A percentile compares a stretch with the other conserved stretches of the same genome.
These are phyloP conservation scores for Pristionchus exspectatus DNA, from an alignment of 2,888 invertebrate species.

Conservation along the genomic window DNA sequence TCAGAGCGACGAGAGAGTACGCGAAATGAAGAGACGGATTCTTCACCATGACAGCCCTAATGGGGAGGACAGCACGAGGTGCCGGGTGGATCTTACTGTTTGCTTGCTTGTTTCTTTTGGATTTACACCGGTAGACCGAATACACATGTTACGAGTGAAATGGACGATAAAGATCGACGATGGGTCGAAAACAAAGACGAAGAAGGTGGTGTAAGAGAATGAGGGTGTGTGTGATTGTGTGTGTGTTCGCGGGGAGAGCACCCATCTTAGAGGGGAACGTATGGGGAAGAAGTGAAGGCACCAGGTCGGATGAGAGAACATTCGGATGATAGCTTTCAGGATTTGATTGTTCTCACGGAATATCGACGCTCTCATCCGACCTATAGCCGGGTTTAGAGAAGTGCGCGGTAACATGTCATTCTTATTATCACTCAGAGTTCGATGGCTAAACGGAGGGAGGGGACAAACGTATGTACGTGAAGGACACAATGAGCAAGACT, in stretches of 20 bases:
- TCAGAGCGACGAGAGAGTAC: too few relatives aligned
- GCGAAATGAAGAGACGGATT: too few relatives aligned
- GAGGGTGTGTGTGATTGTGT: slow-evolving; percentile 13
- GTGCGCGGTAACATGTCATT: not conserved
- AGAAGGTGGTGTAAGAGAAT: not conserved
- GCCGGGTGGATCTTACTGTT: not conserved
- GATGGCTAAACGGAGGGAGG: not conserved
- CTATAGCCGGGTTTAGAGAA: too few relatives aligned
- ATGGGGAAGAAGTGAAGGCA: not conserved
- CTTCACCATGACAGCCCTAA: too few relatives aligned
- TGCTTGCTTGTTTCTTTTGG: slow-evolving; percentile 13
- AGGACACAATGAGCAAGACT: slow-evolving; percentile 41
- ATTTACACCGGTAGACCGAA: slow-evolving; percentile 39
- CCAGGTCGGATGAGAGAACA: too few relatives aligned
- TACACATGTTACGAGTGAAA: slow-evolving; percentile 29
- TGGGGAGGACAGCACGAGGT: not conserved
- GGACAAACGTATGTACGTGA: not conserved
- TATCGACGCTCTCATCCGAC: too few relatives aligned
- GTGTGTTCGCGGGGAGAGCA: not conserved
- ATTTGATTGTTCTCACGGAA: too few relatives aligned
- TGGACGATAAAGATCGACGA: slow-evolving; percentile 3
- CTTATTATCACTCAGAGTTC: slow-evolving; percentile 49
- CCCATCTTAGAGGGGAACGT: slow-evolving; percentile 27
- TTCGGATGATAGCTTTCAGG: too few relatives aligned
- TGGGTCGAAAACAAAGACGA: slow-evolving; percentile 24